phyloP scores from a whole-genome alignment of 2,888 invertebrate species.

The Melitaea athalia region DNA sequence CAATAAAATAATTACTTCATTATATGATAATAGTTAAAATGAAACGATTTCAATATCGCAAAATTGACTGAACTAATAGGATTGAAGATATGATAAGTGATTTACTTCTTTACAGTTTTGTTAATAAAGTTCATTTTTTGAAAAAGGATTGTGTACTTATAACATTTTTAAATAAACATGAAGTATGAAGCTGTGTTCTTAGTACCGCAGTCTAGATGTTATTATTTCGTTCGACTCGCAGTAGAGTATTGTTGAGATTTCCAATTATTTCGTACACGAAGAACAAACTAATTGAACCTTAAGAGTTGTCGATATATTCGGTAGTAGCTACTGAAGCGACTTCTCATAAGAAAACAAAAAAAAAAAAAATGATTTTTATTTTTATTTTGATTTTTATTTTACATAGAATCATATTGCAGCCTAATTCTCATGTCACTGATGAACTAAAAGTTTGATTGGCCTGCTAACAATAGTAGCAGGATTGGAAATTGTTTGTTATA shows the following conservation, averaged over 20 bases:
- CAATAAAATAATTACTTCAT: not conserved
- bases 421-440: too few species aligned
- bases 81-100: too few species aligned
- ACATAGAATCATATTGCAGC: too few species aligned
- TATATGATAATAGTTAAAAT: not conserved
- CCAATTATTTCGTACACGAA: not conserved
- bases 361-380: too few species aligned
- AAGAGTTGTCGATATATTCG: not conserved
- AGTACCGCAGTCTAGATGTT: not conserved
- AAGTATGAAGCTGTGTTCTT: not conserved
- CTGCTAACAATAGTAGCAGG: too few species aligned
- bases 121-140: not conserved
- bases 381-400: too few species aligned
- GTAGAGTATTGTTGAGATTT: not conserved
- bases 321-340: too few species aligned
- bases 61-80: not conserved
- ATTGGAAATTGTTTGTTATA: too few species aligned
- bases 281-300: not conserved
- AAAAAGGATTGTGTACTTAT: not conserved
- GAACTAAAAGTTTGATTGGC: too few species aligned
- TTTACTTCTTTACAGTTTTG: not conserved
- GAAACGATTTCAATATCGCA: not conserved
- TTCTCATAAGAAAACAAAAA: too few species aligned
- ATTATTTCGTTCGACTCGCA: not conserved
- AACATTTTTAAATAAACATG: not conserved